Evolutionary conservation across 2,888 invertebrate genomes (phyloP), one percentile per base, ranked within the genome.

Genomic region (Teinopalpus imperialis): DNA sequence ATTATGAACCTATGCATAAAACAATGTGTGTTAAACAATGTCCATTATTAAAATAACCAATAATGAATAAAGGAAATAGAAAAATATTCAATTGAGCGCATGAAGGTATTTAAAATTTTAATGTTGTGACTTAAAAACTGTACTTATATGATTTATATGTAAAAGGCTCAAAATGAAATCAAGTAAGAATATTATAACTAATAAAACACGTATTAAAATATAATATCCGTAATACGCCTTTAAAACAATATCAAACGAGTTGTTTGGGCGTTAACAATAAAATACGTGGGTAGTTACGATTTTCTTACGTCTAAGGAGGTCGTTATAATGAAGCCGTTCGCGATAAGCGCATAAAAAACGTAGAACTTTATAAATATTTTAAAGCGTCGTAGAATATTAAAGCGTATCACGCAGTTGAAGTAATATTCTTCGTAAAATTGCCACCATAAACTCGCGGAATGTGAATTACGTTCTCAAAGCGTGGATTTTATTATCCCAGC

Each of bases 331-430:
- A 71, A 73, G 59, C 59, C 59, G 48, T 64, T 46, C 20, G 27
- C 27, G 35, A 39, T 45, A 26, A 39, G 18, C 32, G 20, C 7
- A 47, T 52, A 52, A 50, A 51, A 53, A 54, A 43, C 47, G 56
- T 52, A 57, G 57, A 69, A 74, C 69, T 78, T 78, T 74, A 82
- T 83, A 82, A 83, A 85, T 82, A 81, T 81, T 85, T 82, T 72
- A 82, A 85, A 81, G 72, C 69, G 68, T 72, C 72, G 65, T 74
- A 66, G 75, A 85, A 85, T 87, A 83, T 85, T 78, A 83, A 85
- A 79, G 61, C 66, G 69, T 72, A 73, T 79, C 77, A 74, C 73
- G 67, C 62, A 69, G 66, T 66, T 63, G 63, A 61, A 71, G 76
- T 80, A 78, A 81, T 79, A 79, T 81, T 66, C 66, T 64, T 70